Base-by-base conservation (phyloP, 2,888 invertebrate species). In the Lamellibrachia satsuma region DNA sequence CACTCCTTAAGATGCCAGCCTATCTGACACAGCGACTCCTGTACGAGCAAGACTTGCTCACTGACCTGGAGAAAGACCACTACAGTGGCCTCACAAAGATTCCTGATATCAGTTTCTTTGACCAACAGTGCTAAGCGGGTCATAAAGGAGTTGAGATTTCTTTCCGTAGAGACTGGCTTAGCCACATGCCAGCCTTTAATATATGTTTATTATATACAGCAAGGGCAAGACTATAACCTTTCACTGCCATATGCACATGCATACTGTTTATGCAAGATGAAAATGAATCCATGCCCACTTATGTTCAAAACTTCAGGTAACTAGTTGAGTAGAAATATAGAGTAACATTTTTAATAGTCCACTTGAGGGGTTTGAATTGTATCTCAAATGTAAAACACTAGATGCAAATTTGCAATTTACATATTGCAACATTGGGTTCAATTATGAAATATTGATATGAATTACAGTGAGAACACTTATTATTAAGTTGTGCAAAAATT, bases 1-100 rank as follows among this genome's bases (percentile, higher is more conserved):
- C 94, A 90, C 91, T 95, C 91, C 93, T 95, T n/a, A 93, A 94
- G 60, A 93, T 95, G 91, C 95, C 95, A 7, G 94, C 93, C 75
- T 93, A 94, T n/a, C 91, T 94, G 7, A 91, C 95, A 52, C 55
- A 93, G 52, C 92, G 92, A 6, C 93, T 94, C 51, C 92, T 93
- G 52, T 94, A 93, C 93, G 93, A 93, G 55, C 94, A 94, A 52
- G 52, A 52, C 52, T 91, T 51, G 91, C 11, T 51, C 4, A 27
- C 11, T 7, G 91, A 52, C 52, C 11, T 7, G 4, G 52, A 91
- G 51, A 52, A 52, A 39, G 91, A 75, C 22, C n/a, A 75, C 22
- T 75, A 22, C 75, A 75, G 75, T 22, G 75, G 75, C 22, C n/a
- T 75, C 22, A 75, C 75, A 75, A 75, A 75, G 75, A 75, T 75